Conservation (phyloP, 2,797 vertebrate species). For the Acrocephalus scirpaceus region DNA sequence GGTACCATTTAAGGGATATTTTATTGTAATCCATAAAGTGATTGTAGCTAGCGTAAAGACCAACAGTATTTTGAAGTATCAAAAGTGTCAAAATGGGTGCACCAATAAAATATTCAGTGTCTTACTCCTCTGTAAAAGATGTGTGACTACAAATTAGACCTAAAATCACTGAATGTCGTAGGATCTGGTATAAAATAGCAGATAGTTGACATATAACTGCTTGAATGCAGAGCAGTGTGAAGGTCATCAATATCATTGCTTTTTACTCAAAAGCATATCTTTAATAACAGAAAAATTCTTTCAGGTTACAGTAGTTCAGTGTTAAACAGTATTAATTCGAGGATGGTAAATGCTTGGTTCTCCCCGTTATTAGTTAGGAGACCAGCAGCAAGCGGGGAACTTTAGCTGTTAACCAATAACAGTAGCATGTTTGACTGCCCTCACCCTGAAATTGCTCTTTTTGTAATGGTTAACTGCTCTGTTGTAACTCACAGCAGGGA, state of each 20-base stretch:
- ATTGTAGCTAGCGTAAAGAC: neutral
- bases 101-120: neutral
- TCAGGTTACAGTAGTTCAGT: neutral
- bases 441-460: constrained; percentile 59
- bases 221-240: neutral
- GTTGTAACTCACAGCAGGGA: constrained; percentile 66
- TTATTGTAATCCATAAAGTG: neutral
- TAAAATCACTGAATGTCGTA: neutral
- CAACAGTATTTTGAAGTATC: neutral
- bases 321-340: neutral
- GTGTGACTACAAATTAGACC: neutral
- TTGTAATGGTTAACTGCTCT: constrained; percentile 79
- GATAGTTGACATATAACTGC: neutral
- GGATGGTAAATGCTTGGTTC: neutral
- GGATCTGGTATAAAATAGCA: neutral
- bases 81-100: neutral
- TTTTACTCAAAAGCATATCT: neutral
- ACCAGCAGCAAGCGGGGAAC: neutral
- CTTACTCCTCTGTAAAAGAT: neutral
- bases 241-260: neutral
- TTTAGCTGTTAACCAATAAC: constrained; percentile 75
- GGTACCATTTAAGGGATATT: neutral
- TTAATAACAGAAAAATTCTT: neutral
- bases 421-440: constrained; percentile 62
- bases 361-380: neutral